Conservation (phyloP, 2,113 vertebrate species). For the Callochromis pleurospilus region DNA sequence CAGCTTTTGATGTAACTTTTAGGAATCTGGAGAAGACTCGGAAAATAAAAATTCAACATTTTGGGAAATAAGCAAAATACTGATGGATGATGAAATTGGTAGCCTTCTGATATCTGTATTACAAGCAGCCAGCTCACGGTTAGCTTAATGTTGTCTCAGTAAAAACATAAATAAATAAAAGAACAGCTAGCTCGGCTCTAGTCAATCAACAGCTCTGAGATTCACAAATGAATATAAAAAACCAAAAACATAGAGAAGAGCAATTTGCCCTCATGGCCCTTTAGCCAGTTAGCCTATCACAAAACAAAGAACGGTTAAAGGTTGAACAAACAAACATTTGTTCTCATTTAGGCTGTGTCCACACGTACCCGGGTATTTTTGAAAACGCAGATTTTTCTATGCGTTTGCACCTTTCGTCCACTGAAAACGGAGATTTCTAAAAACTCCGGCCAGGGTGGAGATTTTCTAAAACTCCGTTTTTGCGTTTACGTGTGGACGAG, state of each 20-base stretch:
- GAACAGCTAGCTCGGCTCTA: not conserved
- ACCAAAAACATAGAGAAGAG: not conserved
- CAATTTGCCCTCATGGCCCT: not conserved
- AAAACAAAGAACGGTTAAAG: not conserved
- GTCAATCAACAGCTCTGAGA: not conserved
- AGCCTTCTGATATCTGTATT: not conserved
- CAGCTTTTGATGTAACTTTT: not conserved
- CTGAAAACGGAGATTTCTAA: too few relatives aligned
- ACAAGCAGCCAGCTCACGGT: not conserved
- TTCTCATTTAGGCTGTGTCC: not conserved
- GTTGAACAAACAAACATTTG: not conserved
- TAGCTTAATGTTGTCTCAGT: not conserved
- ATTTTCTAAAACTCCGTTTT: too few relatives aligned
- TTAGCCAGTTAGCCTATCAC: not conserved
- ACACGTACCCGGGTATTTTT: too few relatives aligned
- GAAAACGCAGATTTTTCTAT: too few relatives aligned
- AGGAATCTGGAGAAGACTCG: not conserved
- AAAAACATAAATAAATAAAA: not conserved
- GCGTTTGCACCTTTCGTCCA: too few relatives aligned
- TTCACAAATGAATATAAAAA: not conserved
- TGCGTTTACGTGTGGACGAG: too few relatives aligned
- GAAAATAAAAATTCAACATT: not conserved
- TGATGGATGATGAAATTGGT: not conserved
- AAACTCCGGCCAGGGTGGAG: too few relatives aligned
- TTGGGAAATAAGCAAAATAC: not conserved